These are phyloP conservation scores for Orthosia incerta DNA, from an alignment of 2,888 invertebrate genomes.

Conservation along the genomic window DNA sequence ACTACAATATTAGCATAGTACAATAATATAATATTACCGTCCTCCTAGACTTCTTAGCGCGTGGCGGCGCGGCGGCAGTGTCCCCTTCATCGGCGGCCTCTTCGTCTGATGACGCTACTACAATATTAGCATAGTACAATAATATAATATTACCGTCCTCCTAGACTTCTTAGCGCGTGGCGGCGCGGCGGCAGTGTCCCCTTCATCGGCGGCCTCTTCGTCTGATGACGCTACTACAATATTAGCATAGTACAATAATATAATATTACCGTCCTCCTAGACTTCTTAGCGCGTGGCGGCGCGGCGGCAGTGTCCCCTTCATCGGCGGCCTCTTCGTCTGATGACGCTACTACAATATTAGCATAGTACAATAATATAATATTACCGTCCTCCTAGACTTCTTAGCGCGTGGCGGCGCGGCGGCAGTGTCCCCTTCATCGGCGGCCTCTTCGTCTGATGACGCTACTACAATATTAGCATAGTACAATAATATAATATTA, in stretches of 20 bases:
- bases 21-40: slow-evolving; percentile 73
- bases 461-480: too few species aligned
- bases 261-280: slow-evolving; percentile 81
- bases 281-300: slow-evolving; percentile 82
- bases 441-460: slow-evolving; percentile 89
- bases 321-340: slow-evolving; percentile 86
- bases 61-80: slow-evolving; percentile 70
- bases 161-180: slow-evolving; percentile 84
- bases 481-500: slow-evolving; percentile 61
- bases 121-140: background rate
- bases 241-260: background rate
- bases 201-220: slow-evolving; percentile 83
- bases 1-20: too few species aligned
- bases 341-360: too few species aligned
- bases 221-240: slow-evolving; percentile 90
- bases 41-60: slow-evolving; percentile 83
- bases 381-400: slow-evolving; percentile 84
- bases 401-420: slow-evolving; percentile 78
- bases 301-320: slow-evolving; percentile 68
- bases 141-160: slow-evolving; percentile 77
- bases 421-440: slow-evolving; percentile 69
- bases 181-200: slow-evolving; percentile 66
- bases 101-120: slow-evolving; percentile 89
- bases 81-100: slow-evolving; percentile 82
- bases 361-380: background rate